Evolutionary conservation across 2,113 vertebrate species (phyloP).

Genomic region (Peromyscus maniculatus): DNA sequence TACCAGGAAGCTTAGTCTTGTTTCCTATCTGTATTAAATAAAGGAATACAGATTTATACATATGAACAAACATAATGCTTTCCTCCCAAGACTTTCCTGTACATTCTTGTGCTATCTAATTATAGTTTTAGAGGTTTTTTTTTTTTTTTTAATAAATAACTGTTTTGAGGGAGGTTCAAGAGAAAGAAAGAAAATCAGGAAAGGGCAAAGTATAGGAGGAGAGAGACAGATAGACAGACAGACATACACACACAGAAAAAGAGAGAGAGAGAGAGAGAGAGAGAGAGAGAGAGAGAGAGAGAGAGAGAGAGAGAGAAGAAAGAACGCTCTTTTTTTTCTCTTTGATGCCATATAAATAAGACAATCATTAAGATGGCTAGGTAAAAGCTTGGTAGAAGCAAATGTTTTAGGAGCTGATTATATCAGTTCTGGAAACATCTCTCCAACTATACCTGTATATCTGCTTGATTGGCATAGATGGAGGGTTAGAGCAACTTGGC

Average conservation of each 20-base stretch:
- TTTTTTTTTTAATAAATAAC: background rate
- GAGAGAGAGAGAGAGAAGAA: background rate
- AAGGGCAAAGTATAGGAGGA: background rate
- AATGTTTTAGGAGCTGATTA: background rate
- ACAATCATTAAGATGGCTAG: background rate
- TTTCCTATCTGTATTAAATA: constrained; percentile 34
- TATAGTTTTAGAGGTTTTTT: background rate
- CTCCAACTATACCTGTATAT: background rate
- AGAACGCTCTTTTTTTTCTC: background rate
- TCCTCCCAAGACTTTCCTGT: background rate
- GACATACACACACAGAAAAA: too few species aligned
- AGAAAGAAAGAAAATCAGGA: background rate
- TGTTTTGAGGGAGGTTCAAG: background rate
- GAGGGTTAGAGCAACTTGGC: constrained; percentile 25
- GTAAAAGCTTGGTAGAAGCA: background rate
- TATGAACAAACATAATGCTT: background rate
- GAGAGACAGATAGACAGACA: background rate
- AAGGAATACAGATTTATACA: background rate
- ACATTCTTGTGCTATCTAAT: background rate
- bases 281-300: background rate
- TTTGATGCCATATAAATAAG: background rate
- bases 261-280: background rate
- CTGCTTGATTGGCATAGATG: background rate
- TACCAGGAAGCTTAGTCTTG: constrained; percentile 53
- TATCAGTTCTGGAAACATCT: background rate